Base-by-base conservation (phyloP, 2,888 invertebrate genomes). In the Lochmaea capreae region DNA sequence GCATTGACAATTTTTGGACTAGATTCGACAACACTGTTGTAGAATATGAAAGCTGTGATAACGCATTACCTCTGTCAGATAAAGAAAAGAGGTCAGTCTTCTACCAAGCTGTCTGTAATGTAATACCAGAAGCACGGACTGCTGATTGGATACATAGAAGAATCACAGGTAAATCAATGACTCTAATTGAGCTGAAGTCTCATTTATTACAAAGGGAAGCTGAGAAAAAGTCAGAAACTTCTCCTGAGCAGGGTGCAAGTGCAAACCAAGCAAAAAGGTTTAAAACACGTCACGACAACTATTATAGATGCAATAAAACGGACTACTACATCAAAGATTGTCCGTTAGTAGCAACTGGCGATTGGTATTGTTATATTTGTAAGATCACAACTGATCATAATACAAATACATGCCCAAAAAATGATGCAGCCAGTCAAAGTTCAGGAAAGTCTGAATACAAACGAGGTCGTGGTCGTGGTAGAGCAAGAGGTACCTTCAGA, bases 11-110 rank as follows among this genome's bases (percentile, higher is more conserved):
- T 22, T 61, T 61, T 26, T 61, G 61, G 67, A 67, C 12, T 33
- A 22, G 70, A 49, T 73, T 73, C 18, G 66, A 73, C 16, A 62
- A 67, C n/a, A 73, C 65, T 58, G 66, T 73, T 16, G 67, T 66
- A 8, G 70, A 73, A 49, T 73, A 73, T 57, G 73, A 70, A 59
- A 54, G 26, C 39, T 65, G 70, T 58, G 73, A 73, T 42, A 65
- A 72, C 33, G 67, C 67, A 39, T 58, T 67, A 33, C 67, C 67
- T 58, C 11, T 67, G n/a, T 33, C 67, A 54, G 39, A 72, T 33
- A 22, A 68, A 59, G 72, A 72, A 42, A 72, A 72, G 16, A 61
- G 67, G 46, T 69, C 72, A 72, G 43, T 61, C 6, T 61, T 61
- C 33, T 61, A 61, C 61, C 61, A 68, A 26, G 67, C 72, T n/a